phyloP scores from a whole-genome alignment of 2,797 vertebrate genomes.

The Danio jaintianensis region DNA sequence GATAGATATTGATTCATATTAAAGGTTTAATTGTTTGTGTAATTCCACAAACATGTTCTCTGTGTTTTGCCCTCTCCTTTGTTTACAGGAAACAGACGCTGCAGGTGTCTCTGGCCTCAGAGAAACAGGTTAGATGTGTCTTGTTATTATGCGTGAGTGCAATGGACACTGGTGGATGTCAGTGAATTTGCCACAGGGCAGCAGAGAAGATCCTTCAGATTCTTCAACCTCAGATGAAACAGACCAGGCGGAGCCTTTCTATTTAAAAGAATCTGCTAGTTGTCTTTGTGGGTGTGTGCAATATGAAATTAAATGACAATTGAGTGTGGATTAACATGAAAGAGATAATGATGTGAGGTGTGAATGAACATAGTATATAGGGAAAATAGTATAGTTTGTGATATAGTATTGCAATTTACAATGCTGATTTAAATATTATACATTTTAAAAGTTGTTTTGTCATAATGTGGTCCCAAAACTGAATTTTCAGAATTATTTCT shows the following conservation, averaged over 20 bases:
- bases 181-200: constrained; percentile 26
- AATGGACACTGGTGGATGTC: neutral
- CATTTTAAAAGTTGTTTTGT: too few species aligned
- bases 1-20: constrained; percentile 8
- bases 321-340: neutral
- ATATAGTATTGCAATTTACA: too few species aligned
- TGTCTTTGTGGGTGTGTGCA: neutral
- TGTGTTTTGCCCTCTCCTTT: neutral
- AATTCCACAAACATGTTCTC: constrained; percentile 2
- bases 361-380: too few species aligned
- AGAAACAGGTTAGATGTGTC: constrained; percentile 17
- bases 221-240: neutral
- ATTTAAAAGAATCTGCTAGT: neutral
- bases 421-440: too few species aligned
- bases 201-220: constrained; percentile 19
- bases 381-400: too few species aligned
- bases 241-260: constrained; percentile 10
- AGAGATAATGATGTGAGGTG: too few species aligned
- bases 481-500: too few species aligned
- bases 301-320: neutral
- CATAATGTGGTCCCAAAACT: too few species aligned
- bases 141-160: neutral
- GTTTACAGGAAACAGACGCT: neutral
- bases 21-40: neutral
- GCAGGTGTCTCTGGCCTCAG: neutral